Conservation (phyloP, 2,113 vertebrate genomes). For the Marmota monax region DNA sequence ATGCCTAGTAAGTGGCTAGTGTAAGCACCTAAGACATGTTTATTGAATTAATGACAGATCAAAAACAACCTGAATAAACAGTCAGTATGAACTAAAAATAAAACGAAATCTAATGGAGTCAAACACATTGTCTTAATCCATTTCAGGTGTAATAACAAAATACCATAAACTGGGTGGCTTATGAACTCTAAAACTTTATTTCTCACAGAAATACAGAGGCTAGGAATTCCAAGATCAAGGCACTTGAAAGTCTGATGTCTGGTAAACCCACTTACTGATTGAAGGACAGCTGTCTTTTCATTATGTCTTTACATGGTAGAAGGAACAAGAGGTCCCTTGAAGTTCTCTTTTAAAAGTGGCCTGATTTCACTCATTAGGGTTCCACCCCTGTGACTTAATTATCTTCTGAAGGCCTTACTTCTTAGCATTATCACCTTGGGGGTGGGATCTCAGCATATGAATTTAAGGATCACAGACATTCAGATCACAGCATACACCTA, state of each 20-base stretch:
- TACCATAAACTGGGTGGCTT: too few relatives aligned
- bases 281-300: background rate
- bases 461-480: background rate
- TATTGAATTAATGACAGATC: background rate
- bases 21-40: background rate
- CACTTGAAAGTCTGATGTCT: background rate
- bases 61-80: slow-evolving; percentile 12
- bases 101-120: background rate
- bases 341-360: background rate
- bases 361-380: background rate
- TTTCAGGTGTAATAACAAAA: background rate
- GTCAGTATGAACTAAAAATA: background rate
- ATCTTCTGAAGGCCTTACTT: background rate
- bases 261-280: background rate
- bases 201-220: too few relatives aligned
- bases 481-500: background rate
- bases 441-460: background rate
- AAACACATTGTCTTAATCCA: background rate
- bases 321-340: background rate
- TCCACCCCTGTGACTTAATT: background rate
- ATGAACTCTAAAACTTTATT: too few relatives aligned
- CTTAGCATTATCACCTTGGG: background rate
- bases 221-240: too few relatives aligned
- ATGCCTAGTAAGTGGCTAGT: background rate
- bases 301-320: background rate